Conservation (phyloP, 2,113 vertebrate genomes). For the Lagopus leucura region DNA sequence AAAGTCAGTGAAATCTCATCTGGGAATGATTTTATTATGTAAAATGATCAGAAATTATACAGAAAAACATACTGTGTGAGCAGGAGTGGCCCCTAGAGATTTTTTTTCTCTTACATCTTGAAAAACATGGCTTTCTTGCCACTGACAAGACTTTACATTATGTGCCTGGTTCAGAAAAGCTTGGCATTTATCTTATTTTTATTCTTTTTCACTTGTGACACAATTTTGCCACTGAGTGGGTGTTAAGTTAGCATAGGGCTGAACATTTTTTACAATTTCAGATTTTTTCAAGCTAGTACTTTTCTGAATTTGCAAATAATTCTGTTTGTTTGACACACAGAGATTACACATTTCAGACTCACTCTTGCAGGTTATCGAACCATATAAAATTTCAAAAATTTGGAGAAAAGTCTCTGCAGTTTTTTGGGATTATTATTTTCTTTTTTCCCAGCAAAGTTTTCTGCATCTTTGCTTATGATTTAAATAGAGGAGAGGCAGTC, state of each 20-base stretch:
- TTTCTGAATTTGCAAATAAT: background rate
- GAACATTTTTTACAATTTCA: background rate
- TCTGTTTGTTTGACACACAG: background rate
- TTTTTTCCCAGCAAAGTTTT: background rate
- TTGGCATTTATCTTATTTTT: conserved; percentile 23
- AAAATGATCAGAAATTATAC: background rate
- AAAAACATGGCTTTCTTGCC: background rate
- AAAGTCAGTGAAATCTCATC: background rate
- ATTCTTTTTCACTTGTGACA: background rate
- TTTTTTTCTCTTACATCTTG: background rate
- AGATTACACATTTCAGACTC: background rate
- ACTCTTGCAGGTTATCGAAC: background rate
- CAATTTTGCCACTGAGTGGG: conserved; percentile 7
- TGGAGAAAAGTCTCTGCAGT: background rate
- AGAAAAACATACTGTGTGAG: background rate
- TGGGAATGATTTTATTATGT: conserved; percentile 16
- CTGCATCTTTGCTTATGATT: background rate
- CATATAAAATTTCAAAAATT: background rate
- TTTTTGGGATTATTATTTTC: background rate
- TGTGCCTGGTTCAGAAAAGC: background rate
- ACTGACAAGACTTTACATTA: background rate
- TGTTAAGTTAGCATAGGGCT: background rate
- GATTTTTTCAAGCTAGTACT: background rate
- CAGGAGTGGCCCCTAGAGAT: background rate
- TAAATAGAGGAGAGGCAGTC: background rate